Evolutionary conservation across 1,140 invertebrate genomes (phyloP), one percentile per base, ranked within the genome.

Genomic region (Penaeus vannamei): DNA sequence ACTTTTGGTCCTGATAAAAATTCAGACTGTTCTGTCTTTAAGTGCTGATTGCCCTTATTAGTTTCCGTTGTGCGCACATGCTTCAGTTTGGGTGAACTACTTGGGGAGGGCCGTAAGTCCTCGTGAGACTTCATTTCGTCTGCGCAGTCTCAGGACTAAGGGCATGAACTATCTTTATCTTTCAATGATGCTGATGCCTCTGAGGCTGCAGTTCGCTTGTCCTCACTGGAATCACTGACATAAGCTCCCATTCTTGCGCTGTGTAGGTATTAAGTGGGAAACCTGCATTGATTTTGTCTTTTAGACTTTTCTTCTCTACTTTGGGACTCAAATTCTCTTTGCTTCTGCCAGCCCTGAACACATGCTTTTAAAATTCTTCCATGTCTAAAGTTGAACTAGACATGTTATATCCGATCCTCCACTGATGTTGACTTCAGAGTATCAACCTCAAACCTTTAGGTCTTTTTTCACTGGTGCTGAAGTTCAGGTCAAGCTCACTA

Each of bases 391-490:
- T 92, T 8, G 89, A 91, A 82, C 90, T 87, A 12, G 91, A 91
- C 83, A 91, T 85, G 22, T 86, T 85, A 42, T 90, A n/a, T 84
- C 23, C 89, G 85, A 42, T 90, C 91, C 42, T 91, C 91, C 60
- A 91, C 87, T 20, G 91, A 91, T 0, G 91, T 92, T 42, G 92
- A 92, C 17, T 95, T 94, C 69, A 95, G 89, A 66, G 95, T 95
- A 91, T 97, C 97, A 92, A 97, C 97, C 92, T 97, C 96, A 20
- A 97, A 93, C 97, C 97, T 91, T 96, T 94, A 95, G 96, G 96
- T 93, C 97, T 96, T 1, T 96, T 94, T 92, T 97, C 97, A 92
- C 97, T 96, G 22, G 97, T 94, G 89, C 97, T 96, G 91, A 97
- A 96, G 80, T 97, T 96, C 19, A 97, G 93, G 66, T 96, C 90